Evolutionary conservation across 2,888 invertebrate genomes (phyloP).

Genomic region (Heterodera filipjevi): DNA sequence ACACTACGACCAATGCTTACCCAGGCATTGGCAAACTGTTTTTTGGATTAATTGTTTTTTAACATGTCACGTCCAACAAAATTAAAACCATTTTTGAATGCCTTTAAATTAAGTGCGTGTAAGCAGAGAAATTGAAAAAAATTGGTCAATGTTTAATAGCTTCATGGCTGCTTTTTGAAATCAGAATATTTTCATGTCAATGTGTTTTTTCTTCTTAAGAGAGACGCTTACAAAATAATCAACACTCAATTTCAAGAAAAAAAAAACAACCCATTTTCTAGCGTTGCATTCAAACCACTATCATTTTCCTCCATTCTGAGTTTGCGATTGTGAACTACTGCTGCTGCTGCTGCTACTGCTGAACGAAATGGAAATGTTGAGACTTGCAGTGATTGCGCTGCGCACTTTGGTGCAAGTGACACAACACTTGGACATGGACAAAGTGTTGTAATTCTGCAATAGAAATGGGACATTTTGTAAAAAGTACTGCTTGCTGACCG

Average conservation of each 20-base stretch:
- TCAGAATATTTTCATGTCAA: no score
- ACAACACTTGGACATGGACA: conserved; percentile 7
- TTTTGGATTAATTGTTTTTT: neutral
- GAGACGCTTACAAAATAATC: neutral
- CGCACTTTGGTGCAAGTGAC: conserved; percentile 1
- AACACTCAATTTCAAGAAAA: neutral
- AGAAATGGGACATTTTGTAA: neutral
- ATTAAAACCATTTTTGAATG: no score
- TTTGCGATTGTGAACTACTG: neutral
- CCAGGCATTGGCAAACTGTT: conserved; percentile 21
- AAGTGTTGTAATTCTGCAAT: neutral
- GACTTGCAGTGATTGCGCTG: neutral
- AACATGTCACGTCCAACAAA: neutral
- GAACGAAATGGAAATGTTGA: conserved; percentile 6
- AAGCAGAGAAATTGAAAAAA: no score
- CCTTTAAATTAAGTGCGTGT: no score
- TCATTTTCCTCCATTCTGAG: conserved; percentile 7
- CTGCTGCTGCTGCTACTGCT: conserved; percentile 1
- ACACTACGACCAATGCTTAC: conserved; percentile 32
- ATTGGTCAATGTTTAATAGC: no score
- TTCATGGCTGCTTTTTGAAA: no score
- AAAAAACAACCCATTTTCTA: neutral
- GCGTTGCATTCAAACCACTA: neutral
- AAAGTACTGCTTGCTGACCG: neutral
- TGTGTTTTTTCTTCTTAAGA: no score